These are phyloP conservation scores for Axis porcinus DNA, from an alignment of 2,113 vertebrate species.

Conservation along the genomic window DNA sequence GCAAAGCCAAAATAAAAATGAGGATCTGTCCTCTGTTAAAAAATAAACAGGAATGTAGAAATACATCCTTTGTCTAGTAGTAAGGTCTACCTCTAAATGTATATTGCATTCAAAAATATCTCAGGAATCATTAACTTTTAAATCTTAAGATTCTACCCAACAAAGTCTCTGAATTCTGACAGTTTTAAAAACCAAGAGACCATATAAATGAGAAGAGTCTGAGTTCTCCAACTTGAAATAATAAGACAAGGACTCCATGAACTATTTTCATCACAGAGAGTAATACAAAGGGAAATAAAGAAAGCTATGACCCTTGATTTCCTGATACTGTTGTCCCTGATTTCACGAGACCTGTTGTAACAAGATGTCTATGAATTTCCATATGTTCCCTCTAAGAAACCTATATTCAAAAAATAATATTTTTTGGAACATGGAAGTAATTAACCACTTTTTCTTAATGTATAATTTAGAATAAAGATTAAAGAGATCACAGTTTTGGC, in stretches of 20 bases:
- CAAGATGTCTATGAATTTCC: neutral
- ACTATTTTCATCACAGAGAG: neutral
- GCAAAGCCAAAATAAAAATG: neutral
- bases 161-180: neutral
- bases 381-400: neutral
- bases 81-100: neutral
- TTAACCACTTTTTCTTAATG: neutral
- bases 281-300: neutral
- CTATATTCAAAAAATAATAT: neutral
- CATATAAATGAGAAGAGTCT: neutral
- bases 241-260: neutral
- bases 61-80: neutral
- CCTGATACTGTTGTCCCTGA: neutral
- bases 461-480: neutral
- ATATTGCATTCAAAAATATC: neutral
- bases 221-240: neutral
- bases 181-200: neutral
- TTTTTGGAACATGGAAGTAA: neutral
- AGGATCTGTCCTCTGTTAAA: neutral
- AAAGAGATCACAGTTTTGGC: neutral
- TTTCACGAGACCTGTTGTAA: neutral
- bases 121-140: neutral
- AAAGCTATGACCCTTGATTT: neutral
- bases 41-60: neutral
- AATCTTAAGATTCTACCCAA: neutral